Conservation (phyloP, 2,113 vertebrate species). For the Nematolebias whitei region DNA sequence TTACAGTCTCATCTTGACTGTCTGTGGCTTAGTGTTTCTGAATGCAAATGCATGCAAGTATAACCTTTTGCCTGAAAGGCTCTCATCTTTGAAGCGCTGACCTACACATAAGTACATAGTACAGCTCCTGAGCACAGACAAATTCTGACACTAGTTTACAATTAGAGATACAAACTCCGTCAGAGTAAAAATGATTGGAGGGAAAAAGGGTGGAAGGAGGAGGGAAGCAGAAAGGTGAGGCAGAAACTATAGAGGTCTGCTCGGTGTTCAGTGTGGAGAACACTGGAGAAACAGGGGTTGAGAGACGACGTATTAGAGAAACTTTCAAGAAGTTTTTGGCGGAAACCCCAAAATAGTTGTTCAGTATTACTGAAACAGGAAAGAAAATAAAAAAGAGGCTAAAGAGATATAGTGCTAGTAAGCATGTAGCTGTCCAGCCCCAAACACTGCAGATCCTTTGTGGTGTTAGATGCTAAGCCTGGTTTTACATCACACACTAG, state of each 20-base stretch:
- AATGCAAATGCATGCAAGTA: constrained; percentile 83
- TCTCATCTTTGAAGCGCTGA: constrained; percentile 83
- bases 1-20: constrained; percentile 40
- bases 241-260: constrained; percentile 41
- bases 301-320: constrained; percentile 27
- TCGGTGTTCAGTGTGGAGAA: constrained; percentile 18
- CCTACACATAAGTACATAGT: constrained; percentile 78
- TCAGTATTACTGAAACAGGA: constrained; percentile 9
- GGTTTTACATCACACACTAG: constrained; percentile 47
- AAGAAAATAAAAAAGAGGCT: constrained; percentile 13
- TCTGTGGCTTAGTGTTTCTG: constrained; percentile 53
- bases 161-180: constrained; percentile 64
- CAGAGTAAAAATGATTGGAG: constrained; percentile 44
- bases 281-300: constrained; percentile 9
- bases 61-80: constrained; percentile 81
- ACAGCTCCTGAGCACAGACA: constrained; percentile 75
- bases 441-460: constrained; percentile 35
- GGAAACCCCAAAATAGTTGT: constrained; percentile 23
- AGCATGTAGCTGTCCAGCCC: constrained; percentile 15
- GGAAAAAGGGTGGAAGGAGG: background rate
- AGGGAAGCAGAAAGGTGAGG: constrained; percentile 18
- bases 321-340: constrained; percentile 44
- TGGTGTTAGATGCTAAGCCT: constrained; percentile 47
- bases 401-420: constrained; percentile 10
- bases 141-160: constrained; percentile 79